Base-by-base conservation (phyloP, 2,113 vertebrate genomes). In the Thamnaconus septentrionalis region DNA sequence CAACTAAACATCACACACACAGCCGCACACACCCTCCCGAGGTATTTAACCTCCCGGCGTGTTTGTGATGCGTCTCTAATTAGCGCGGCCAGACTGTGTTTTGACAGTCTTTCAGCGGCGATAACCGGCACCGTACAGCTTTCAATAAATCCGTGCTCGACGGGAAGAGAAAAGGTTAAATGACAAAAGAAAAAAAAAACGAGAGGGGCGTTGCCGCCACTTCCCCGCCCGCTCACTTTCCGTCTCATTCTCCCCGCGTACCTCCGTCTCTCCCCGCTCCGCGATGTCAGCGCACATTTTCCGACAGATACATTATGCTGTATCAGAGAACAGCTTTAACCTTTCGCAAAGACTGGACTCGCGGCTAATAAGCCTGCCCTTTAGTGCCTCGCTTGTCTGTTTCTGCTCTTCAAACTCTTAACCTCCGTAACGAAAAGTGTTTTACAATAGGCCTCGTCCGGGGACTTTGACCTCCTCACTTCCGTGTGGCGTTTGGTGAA, bases 1-100 rank as follows among this genome's bases (percentile, higher is more conserved):
- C 61, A 43, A 55, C 55, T 55, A 5, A 8, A 5, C 4, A 7
- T 8, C 45, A 46, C 45, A 46, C 45, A 46, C 45, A 5, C 45
- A 6, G 1, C 1, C 45, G 45, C 45, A 46, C 45, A 46, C 45
- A 6, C 45, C 5, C 45, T 46, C 8, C 18, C 8, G 40, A 66
- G 73, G 73, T 78, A 79, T 86, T 85, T 62, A 69, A 64, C 53
- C 71, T 71, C 69, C 66, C 80, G 81, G 66, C 66, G n/a, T 83
- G 78, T 78, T 85, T 71, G 53, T 42, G 4, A 57, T 60, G 71
- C 59, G 31, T 75, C 77, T 76, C 84, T 81, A 84, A 84, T 86
- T 82, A 75, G 71, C 73, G 61, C 39, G 18, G 65, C 60, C 9
- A 53, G 66, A 69, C 43, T 59, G 51, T 66, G 66, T 83, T 80